Percentiles rank a stretch among this genome's conserved stretches.
phyloP scores from a whole-genome alignment of 2,797 vertebrate genomes.

The Austrolebias charrua region DNA sequence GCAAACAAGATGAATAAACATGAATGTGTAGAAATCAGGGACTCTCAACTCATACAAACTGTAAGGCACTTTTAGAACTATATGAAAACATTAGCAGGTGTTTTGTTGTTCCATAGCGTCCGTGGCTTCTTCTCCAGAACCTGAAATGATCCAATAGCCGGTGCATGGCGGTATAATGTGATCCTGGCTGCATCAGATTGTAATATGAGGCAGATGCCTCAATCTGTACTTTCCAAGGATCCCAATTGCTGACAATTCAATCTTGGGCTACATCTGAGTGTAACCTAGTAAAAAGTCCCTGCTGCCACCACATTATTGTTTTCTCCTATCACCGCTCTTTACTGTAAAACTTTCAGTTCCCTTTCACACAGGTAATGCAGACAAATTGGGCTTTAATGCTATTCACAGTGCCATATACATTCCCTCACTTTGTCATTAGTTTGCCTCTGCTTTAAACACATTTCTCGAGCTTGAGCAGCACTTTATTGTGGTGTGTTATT shows the following conservation, averaged over 20 bases:
- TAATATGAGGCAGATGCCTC: constrained; percentile 75
- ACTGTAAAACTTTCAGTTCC: constrained; percentile 69
- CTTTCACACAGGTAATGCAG: constrained; percentile 72
- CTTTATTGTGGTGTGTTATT: constrained; percentile 87
- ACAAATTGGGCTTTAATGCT: constrained; percentile 81
- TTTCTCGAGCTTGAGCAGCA: constrained; percentile 82
- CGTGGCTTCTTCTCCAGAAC: constrained; percentile 27
- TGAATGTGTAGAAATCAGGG: neutral
- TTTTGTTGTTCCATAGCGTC: constrained; percentile 8
- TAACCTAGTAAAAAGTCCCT: constrained; percentile 75
- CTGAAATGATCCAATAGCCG: constrained; percentile 53
- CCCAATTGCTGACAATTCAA: constrained; percentile 70
- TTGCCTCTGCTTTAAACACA: constrained; percentile 74
- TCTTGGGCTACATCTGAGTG: constrained; percentile 65
- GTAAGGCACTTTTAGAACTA: neutral
- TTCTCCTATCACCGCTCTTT: constrained; percentile 64
- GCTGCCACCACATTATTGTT: constrained; percentile 76
- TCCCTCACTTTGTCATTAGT: constrained; percentile 78
- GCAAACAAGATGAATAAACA: too few species aligned
- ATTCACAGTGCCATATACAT: constrained; percentile 75
- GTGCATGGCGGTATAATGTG: constrained; percentile 61
- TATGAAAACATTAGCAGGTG: neutral
- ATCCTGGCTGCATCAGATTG: constrained; percentile 62
- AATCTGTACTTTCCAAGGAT: constrained; percentile 66
- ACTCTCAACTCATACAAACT: neutral